phyloP scores from a whole-genome alignment of 2,888 invertebrate genomes.

The Mayetiola destructor region DNA sequence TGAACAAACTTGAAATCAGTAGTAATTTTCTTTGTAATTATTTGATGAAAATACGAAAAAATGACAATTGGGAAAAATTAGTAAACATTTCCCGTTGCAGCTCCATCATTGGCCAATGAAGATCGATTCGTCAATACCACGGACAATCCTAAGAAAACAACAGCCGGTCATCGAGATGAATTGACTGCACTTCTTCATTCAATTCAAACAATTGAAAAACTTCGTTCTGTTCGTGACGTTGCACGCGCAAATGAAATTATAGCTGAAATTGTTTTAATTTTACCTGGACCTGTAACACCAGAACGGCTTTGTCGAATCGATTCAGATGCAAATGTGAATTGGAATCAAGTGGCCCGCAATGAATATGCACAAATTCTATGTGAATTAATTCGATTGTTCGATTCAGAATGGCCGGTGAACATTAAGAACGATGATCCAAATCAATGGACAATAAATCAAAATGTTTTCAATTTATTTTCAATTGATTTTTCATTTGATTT shows the following conservation, averaged over 20 bases:
- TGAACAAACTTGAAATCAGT: too few relatives aligned
- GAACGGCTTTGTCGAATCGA: conserved; percentile 49
- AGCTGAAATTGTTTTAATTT: conserved; percentile 26
- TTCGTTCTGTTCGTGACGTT: conserved; percentile 31
- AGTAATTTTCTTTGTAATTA: too few relatives aligned
- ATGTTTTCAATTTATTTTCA: conserved; percentile 23
- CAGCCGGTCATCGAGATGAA: not conserved
- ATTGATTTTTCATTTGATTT: conserved; percentile 28
- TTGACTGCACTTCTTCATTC: not conserved
- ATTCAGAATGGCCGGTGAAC: conserved; percentile 43
- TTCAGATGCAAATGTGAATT: conserved; percentile 23
- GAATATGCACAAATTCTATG: conserved; percentile 40
- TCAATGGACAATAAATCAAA: conserved; percentile 19
- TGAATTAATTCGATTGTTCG: conserved; percentile 37
- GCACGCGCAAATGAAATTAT: conserved; percentile 27
- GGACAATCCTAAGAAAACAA: not conserved
- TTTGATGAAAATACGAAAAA: too few relatives aligned
- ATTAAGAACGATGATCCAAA: conserved; percentile 17
- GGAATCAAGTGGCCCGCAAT: conserved; percentile 34
- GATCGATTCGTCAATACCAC: not conserved
- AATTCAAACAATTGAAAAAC: conserved; percentile 23
- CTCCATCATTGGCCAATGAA: not conserved
- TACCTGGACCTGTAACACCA: conserved; percentile 42
- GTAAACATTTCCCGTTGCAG: conserved; percentile 10
- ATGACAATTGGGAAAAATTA: too few relatives aligned